These are phyloP conservation scores for Ametastegia equiseti DNA, from an alignment of 2,888 invertebrate genomes.

Conservation along the genomic window DNA sequence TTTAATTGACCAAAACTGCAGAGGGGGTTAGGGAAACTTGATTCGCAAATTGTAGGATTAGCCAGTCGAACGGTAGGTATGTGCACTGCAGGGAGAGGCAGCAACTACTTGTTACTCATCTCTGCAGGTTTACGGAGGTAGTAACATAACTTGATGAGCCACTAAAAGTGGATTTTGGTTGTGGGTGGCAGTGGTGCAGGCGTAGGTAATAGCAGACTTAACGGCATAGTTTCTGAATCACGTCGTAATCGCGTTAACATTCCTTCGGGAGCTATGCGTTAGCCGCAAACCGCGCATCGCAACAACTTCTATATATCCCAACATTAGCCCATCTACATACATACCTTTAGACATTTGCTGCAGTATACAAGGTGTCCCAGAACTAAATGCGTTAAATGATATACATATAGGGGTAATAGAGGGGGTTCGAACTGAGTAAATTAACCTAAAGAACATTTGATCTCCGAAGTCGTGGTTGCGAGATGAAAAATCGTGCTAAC, in stretches of 20 bases:
- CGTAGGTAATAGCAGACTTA: too few species aligned
- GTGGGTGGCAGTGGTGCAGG: background rate
- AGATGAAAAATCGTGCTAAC: too few species aligned
- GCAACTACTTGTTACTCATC: background rate
- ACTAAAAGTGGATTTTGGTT: background rate
- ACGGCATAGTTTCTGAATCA: constrained; percentile 64
- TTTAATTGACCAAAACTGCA: too few species aligned
- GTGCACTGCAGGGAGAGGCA: background rate
- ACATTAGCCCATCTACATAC: background rate
- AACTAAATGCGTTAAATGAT: too few species aligned
- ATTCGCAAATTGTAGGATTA: too few species aligned
- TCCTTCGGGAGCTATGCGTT: constrained; percentile 50
- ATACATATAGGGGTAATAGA: too few species aligned
- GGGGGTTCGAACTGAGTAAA: too few species aligned
- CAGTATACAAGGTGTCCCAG: too few species aligned
- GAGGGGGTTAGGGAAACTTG: too few species aligned
- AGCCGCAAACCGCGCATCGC: constrained; percentile 20
- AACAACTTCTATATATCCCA: background rate
- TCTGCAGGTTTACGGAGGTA: background rate
- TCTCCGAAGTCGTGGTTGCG: too few species aligned
- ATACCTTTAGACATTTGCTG: too few species aligned
- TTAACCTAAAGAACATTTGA: too few species aligned
- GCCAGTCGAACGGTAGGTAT: background rate
- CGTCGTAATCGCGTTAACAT: constrained; percentile 65
- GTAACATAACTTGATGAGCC: constrained; percentile 16